Evolutionary conservation across 2,888 invertebrate genomes (phyloP).

Genomic region (Hemithea aestivaria): DNA sequence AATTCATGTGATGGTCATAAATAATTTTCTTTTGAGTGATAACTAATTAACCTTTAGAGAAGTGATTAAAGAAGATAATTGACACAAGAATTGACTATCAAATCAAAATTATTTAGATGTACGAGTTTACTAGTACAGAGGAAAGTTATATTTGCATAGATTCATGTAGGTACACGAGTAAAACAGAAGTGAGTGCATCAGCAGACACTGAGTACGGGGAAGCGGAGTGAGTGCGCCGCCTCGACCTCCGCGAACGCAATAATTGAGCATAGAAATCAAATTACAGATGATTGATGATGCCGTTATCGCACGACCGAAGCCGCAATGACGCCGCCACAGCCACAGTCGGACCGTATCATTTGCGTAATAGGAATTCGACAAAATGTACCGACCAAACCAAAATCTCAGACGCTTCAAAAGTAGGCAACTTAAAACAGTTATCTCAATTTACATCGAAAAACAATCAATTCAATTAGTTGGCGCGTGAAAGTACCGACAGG

Average conservation of each 20-base stretch:
- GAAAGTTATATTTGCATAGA: constrained; percentile 32
- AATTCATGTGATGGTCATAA: no score
- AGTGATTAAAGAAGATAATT: no score
- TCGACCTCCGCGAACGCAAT: constrained; percentile 76
- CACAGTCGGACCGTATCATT: constrained; percentile 67
- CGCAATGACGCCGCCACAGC: constrained; percentile 55
- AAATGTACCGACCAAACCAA: constrained; percentile 35
- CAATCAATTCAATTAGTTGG: constrained; percentile 13
- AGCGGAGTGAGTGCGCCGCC: constrained; percentile 55
- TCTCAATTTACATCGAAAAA: constrained; percentile 21
- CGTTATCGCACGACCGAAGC: constrained; percentile 74
- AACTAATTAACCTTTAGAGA: no score
- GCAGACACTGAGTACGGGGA: constrained; percentile 40
- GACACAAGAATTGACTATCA: no score
- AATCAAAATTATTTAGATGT: no score
- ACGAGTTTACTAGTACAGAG: no score
- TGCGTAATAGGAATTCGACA: constrained; percentile 68
- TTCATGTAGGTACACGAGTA: constrained; percentile 31
- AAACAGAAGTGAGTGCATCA: constrained; percentile 35
- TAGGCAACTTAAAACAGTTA: constrained; percentile 21
- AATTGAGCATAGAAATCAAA: constrained; percentile 80
- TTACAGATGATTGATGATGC: constrained; percentile 78
- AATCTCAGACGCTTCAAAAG: constrained; percentile 20
- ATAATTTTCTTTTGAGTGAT: no score
- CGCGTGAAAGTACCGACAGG: constrained; percentile 9